Conservation (phyloP, 2,113 vertebrate genomes). For the Typhlomys cinereus region DNA sequence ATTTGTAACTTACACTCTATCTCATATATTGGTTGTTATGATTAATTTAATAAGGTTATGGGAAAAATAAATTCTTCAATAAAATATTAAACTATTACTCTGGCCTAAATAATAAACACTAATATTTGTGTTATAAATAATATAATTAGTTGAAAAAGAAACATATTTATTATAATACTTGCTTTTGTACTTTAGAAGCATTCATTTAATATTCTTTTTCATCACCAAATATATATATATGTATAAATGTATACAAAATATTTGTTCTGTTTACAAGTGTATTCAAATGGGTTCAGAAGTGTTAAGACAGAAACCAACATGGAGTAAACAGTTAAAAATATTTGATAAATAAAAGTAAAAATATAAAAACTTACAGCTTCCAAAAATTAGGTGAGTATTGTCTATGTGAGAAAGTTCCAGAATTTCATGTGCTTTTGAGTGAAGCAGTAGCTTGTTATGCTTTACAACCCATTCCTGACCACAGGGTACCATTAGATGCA, state of each 20-base stretch:
- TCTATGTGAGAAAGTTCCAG: neutral
- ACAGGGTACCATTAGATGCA: rapidly evolving
- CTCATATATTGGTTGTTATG: neutral
- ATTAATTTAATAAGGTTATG: neutral
- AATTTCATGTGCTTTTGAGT: neutral
- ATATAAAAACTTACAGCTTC: neutral
- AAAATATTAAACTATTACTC: neutral
- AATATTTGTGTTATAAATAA: neutral
- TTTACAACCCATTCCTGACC: neutral
- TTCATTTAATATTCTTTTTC: neutral
- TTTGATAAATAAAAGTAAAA: neutral
- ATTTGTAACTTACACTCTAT: neutral
- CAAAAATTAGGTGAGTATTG: neutral
- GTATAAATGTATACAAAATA: neutral
- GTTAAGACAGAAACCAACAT: neutral
- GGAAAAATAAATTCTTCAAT: neutral
- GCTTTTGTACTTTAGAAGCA: neutral
- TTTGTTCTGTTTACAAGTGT: neutral
- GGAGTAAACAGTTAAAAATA: neutral
- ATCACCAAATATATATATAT: neutral
- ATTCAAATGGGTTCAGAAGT: too few relatives aligned
- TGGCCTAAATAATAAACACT: neutral
- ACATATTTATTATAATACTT: neutral
- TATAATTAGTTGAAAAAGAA: neutral
- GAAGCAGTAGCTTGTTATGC: neutral